phyloP scores from a whole-genome alignment of 37 sponge, comb jelly and placozoan species.

The Mnemiopsis leidyi region DNA sequence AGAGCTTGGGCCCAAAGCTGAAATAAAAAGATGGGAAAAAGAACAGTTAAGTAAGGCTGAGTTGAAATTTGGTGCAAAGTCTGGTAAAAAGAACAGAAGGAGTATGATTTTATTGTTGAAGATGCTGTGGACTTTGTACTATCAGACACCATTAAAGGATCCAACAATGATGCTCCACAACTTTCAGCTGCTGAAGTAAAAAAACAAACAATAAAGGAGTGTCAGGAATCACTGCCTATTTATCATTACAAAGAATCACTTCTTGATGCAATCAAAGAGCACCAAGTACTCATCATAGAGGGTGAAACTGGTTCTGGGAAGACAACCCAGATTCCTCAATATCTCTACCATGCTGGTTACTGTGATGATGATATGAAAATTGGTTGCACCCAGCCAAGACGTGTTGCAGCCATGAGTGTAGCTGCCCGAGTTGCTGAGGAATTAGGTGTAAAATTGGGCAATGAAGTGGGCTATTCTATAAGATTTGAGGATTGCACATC shows the following conservation, averaged over 20 bases:
- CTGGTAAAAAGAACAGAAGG: conserved; percentile 80
- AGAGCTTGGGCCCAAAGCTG: conserved; percentile 90
- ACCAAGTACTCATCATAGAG: conserved; percentile 94
- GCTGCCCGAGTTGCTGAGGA: conserved; percentile 95
- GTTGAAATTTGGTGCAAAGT: conserved; percentile 83
- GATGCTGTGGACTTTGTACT: conserved; percentile 86
- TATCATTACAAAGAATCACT: conserved; percentile 81
- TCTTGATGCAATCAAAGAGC: conserved; percentile 80
- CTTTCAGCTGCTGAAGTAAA: conserved; percentile 73
- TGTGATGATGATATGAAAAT: conserved; percentile 78
- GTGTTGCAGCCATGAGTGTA: conserved; percentile 99
- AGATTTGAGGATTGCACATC: conserved; percentile 99
- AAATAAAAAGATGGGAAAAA: conserved; percentile 92
- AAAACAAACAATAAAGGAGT: conserved; percentile 77
- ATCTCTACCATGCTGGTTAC: conserved; percentile 73
- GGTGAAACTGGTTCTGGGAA: conserved; percentile 99
- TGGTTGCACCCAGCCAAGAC: conserved; percentile 96
- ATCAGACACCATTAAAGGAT: conserved; percentile 80
- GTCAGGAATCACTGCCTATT: conserved; percentile 87
- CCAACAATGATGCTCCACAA: conserved; percentile 60
- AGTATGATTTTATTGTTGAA: conserved; percentile 93
- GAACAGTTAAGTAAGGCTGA: conserved; percentile 82
- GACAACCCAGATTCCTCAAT: conserved; percentile 98
- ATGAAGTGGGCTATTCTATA: conserved; percentile 97
- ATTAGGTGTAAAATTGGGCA: conserved; percentile 92